Evolutionary conservation across 2,113 vertebrate genomes (phyloP).

Genomic region (Saccopteryx leptura): DNA sequence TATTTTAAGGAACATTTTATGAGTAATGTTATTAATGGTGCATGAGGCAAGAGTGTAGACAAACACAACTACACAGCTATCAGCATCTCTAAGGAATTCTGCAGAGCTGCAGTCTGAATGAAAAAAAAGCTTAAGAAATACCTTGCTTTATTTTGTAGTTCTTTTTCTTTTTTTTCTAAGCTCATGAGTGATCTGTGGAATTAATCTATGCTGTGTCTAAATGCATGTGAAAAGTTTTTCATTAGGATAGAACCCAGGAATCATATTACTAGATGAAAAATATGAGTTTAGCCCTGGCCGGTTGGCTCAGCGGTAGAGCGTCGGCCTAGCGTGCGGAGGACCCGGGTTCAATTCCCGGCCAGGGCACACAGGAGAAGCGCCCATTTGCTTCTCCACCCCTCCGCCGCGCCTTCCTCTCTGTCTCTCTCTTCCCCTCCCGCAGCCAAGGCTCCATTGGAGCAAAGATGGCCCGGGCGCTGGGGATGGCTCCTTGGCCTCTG

Average conservation of each 20-base stretch:
- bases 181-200: background rate
- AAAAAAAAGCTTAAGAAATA: background rate
- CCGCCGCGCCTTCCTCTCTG: too few species aligned
- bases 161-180: background rate
- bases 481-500: too few species aligned
- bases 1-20: background rate
- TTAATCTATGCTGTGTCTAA: background rate
- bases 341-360: too few species aligned
- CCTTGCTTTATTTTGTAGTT: background rate
- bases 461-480: too few species aligned
- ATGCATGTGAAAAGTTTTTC: background rate
- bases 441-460: too few species aligned
- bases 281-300: background rate
- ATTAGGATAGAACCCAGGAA: background rate
- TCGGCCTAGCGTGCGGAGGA: too few species aligned
- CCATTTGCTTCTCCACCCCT: too few species aligned
- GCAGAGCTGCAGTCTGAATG: background rate
- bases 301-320: too few species aligned
- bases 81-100: background rate
- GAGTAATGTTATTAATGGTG: background rate
- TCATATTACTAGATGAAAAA: background rate
- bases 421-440: too few species aligned
- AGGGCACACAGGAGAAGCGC: too few species aligned
- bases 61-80: background rate
- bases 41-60: background rate